Conservation (phyloP, 2,888 invertebrate genomes). For the Arctia plantaginis region DNA sequence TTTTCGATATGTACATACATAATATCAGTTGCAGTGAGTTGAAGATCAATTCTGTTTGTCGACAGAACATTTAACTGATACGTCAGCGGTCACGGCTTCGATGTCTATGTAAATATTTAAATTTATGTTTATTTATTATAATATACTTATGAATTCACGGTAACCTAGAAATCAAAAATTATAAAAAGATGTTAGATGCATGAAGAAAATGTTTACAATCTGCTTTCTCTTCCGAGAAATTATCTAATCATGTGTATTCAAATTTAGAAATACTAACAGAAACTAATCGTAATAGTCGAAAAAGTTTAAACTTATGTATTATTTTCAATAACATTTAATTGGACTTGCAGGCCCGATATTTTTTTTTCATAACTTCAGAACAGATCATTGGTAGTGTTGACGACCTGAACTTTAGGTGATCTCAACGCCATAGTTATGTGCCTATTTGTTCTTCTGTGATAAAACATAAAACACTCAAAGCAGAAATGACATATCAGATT, state of each 20-base stretch:
- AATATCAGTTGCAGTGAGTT: background rate
- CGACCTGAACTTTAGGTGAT: background rate
- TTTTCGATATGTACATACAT: background rate
- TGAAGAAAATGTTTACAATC: background rate
- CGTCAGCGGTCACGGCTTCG: background rate
- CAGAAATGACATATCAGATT: no score
- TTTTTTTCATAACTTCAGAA: background rate
- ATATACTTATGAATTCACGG: background rate
- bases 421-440: background rate
- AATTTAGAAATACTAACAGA: background rate
- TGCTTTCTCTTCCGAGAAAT: background rate
- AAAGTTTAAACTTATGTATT: background rate
- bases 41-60: background rate
- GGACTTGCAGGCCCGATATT: background rate
- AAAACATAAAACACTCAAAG: no score
- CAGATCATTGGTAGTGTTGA: no score
- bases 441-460: background rate
- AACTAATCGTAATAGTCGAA: background rate
- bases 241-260: background rate
- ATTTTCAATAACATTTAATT: background rate
- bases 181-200: background rate
- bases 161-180: background rate
- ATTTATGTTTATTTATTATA: background rate
- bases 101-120: background rate
- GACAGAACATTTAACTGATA: background rate